phyloP scores from a whole-genome alignment of 2,797 vertebrate species.

The Lagocephalus sceleratus region DNA sequence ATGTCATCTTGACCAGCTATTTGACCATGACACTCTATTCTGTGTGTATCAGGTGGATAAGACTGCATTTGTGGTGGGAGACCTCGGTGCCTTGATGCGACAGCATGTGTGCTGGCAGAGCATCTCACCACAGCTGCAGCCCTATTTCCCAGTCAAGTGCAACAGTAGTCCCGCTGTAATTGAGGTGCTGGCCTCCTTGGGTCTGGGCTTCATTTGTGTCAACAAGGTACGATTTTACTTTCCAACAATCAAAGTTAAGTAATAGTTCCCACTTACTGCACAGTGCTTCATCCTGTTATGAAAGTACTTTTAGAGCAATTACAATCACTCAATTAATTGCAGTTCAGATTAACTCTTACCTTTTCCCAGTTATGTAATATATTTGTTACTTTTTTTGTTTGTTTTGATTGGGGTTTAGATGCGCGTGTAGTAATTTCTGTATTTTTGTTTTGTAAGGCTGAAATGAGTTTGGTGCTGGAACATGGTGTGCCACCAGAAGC shows the following conservation, averaged over 20 bases:
- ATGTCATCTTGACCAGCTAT: not conserved
- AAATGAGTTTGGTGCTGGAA: constrained; percentile 88
- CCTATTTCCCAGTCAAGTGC: constrained; percentile 92
- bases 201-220: constrained; percentile 90
- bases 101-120: constrained; percentile 91
- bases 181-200: constrained; percentile 90
- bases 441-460: constrained; percentile 77
- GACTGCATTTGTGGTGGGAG: constrained; percentile 93
- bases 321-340: constrained; percentile 43
- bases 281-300: constrained; percentile 35
- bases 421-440: too few species aligned
- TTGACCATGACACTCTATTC: not conserved
- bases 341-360: constrained; percentile 21
- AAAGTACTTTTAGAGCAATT: constrained; percentile 30
- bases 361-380: constrained; percentile 26
- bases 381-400: constrained; percentile 8
- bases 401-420: constrained; percentile 16
- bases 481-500: constrained; percentile 89
- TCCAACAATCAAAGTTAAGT: not conserved
- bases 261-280: not conserved
- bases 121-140: constrained; percentile 83
- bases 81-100: constrained; percentile 91
- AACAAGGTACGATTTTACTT: constrained; percentile 82
- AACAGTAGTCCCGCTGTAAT: constrained; percentile 91
- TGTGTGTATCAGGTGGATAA: constrained; percentile 81